Conservation (phyloP, 2,113 vertebrate genomes). For the Dendrocopos noguchii region DNA sequence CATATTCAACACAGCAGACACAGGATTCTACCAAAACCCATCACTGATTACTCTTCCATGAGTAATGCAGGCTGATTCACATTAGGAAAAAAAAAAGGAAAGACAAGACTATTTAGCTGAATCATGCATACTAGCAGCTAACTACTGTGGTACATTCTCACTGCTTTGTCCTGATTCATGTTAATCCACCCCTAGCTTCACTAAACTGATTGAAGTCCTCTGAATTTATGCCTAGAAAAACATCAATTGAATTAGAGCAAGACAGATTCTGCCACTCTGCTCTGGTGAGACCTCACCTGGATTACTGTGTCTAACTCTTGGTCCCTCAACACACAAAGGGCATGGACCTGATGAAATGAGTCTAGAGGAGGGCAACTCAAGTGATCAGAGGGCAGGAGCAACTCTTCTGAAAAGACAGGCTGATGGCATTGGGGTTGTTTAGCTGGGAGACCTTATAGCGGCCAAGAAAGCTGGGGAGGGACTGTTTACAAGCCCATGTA, state of each 20-base stretch:
- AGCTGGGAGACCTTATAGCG: no score
- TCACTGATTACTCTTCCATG: not conserved
- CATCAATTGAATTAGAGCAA: not conserved
- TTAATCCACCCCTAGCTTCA: not conserved
- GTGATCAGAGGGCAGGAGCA: no score
- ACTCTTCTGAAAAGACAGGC: no score
- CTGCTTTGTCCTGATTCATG: not conserved
- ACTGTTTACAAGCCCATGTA: no score
- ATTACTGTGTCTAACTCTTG: no score
- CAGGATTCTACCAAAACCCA: not conserved
- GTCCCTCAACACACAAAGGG: no score
- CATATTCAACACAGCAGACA: not conserved
- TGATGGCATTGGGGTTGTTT: no score
- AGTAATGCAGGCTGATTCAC: not conserved
- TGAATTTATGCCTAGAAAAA: not conserved
- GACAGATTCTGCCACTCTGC: not conserved
- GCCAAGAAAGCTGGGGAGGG: no score
- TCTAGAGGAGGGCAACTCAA: no score
- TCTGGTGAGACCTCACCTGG: no score
- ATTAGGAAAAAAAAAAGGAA: no score
- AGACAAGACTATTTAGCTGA: not conserved
- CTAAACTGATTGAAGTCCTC: not conserved
- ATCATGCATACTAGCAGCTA: not conserved
- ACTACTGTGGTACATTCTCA: not conserved
- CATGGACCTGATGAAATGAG: no score